Conservation (phyloP, 2,113 vertebrate genomes). For the Physeter macrocephalus region DNA sequence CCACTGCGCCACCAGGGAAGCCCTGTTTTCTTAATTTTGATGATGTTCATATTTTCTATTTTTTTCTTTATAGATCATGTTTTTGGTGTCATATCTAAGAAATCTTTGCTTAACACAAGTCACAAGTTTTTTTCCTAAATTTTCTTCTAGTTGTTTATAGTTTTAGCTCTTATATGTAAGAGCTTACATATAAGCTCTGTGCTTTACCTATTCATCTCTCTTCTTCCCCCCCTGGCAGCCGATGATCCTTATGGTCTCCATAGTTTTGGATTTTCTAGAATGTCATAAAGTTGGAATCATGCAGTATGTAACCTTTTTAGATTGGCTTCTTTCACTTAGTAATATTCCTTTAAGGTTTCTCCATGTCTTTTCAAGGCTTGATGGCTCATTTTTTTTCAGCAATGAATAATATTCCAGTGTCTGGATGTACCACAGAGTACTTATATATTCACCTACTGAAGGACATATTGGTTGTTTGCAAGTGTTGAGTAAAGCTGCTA, state of each 20-base stretch:
- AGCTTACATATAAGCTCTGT: background rate
- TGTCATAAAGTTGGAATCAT: background rate
- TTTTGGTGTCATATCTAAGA: background rate
- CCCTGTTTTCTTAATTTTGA: background rate
- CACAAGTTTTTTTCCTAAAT: background rate
- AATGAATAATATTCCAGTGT: background rate
- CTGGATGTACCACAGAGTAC: background rate
- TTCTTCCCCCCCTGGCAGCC: background rate
- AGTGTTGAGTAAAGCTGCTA: background rate
- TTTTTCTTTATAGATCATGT: background rate
- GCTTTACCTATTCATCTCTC: background rate
- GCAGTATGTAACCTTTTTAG: background rate
- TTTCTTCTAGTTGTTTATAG: background rate
- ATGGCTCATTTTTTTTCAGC: background rate
- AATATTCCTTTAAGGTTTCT: background rate
- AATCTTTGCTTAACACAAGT: background rate
- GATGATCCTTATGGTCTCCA: background rate
- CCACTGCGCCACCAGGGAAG: too few species aligned
- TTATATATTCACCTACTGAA: background rate
- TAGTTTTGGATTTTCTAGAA: background rate
- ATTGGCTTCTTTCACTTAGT: background rate
- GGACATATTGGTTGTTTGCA: background rate
- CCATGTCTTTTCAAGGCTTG: background rate
- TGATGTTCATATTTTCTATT: background rate
- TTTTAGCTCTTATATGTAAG: background rate